Percentiles rank a stretch among this genome's conserved stretches.
Evolutionary conservation across 2,113 vertebrate species (phyloP).

Genomic region (Anthoscopus minutus): DNA sequence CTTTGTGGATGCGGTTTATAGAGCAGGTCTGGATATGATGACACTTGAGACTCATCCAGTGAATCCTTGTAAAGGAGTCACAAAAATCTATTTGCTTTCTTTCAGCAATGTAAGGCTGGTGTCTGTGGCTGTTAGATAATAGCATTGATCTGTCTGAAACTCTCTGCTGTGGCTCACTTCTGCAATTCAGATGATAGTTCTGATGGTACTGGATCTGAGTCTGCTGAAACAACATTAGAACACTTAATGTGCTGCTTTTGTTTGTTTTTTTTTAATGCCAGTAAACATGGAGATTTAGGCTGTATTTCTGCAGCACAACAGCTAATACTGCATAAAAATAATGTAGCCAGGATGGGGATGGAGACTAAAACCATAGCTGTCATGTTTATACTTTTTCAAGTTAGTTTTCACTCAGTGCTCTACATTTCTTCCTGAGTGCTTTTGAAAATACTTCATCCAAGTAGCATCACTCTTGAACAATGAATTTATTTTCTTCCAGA

Average conservation of each 20-base stretch:
- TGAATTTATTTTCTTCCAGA: conserved; percentile 62
- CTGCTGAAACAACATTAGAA: background rate
- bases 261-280: background rate
- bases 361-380: background rate
- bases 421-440: background rate
- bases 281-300: background rate
- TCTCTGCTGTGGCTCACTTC: background rate
- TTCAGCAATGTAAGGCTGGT: background rate
- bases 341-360: background rate
- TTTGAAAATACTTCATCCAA: background rate
- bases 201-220: background rate
- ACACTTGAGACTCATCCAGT: background rate
- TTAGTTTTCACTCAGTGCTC: background rate
- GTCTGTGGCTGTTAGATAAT: background rate
- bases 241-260: background rate
- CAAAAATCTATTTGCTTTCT: background rate
- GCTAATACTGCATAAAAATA: background rate
- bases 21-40: background rate
- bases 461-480: background rate
- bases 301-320: background rate
- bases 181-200: background rate
- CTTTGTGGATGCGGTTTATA: background rate
- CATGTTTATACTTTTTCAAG: background rate
- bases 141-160: background rate
- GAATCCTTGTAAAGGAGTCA: background rate